Evolutionary conservation across 2,888 invertebrate genomes (phyloP), one percentile per base, ranked within the genome.

Genomic region (Caenorhabditis becei): DNA sequence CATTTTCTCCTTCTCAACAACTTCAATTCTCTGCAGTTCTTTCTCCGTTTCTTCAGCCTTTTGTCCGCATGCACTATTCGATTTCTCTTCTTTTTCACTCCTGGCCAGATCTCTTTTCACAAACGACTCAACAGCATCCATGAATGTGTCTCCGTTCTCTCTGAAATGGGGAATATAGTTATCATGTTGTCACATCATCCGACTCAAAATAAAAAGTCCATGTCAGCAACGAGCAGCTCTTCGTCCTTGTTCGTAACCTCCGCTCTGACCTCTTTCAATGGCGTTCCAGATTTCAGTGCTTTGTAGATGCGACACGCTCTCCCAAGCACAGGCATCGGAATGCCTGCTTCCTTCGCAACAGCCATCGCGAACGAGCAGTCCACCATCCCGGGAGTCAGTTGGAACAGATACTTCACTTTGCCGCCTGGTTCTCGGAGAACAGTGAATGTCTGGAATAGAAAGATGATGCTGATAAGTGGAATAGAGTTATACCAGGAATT

Each of bases 341-440:
- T 91, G 0, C 94, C 95, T 62, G 93, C 93, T 65, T 93, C 92
- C 16, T 91, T 92, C 0, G 95, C 95, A 56, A 94, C 94, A 56
- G 93, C 93, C 69, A 93, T 93, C 14, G 95, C 95, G 90, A 94
- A 94, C 91, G 95, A 95, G 58, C 92, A 91, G 20, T 92, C 91
- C 0, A 94, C 93, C 58, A 92, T 90, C 14, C 95, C 95, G 62
- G 93, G 93, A 3, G 92, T 92, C 56, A 95, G 54, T 74, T 82
- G 79, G 78, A 83, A 89, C n/a, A 44, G 18, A 54, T 82, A 82
- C 7, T 54, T 47, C 5, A 79, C 56, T 23, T 71, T 49, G 1
- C 71, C 75, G 23, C 77, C 84, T 18, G 44, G 20, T 41, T 69
- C 61, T 1, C 79, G 63, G n/a, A 65, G 53, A 44, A 84, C 86